Evolutionary conservation across 2,888 invertebrate genomes (phyloP).

Genomic region (Formica aserva): DNA sequence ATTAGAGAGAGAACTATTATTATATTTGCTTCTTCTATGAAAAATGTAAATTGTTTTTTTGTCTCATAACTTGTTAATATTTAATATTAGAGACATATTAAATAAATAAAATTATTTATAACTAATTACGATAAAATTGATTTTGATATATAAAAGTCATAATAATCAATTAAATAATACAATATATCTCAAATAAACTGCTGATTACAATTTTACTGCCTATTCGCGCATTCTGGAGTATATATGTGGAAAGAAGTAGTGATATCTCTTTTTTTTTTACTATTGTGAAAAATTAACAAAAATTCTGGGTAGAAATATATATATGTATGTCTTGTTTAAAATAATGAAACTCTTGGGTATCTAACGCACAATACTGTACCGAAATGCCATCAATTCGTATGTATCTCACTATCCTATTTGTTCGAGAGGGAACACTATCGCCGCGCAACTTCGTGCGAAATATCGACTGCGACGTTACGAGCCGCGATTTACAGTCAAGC

Average conservation of each 20-base stretch:
- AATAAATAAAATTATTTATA: background rate
- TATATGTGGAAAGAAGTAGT: background rate
- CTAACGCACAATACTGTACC: background rate
- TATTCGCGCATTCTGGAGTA: background rate
- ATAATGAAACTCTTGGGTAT: background rate
- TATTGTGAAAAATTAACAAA: background rate
- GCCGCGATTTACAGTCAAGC: slow-evolving; percentile 70
- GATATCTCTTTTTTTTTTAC: background rate
- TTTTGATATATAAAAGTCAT: background rate
- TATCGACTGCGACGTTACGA: slow-evolving; percentile 67
- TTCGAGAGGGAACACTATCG: background rate
- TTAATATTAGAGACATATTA: background rate
- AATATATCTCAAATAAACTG: background rate
- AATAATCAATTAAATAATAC: background rate
- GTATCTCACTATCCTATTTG: background rate
- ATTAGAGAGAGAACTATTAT: background rate
- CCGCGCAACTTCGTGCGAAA: slow-evolving; percentile 62
- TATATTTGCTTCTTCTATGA: background rate
- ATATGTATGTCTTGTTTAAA: background rate
- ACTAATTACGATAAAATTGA: background rate
- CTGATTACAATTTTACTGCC: background rate
- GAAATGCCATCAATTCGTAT: slow-evolving; percentile 5
- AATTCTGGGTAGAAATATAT: background rate
- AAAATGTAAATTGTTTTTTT: background rate
- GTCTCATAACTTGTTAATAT: background rate